A percentile compares a stretch with the other conserved stretches of the same genome.
These are phyloP conservation scores for Conus canariensis DNA, from an alignment of 2,888 invertebrate species.

Conservation along the genomic window DNA sequence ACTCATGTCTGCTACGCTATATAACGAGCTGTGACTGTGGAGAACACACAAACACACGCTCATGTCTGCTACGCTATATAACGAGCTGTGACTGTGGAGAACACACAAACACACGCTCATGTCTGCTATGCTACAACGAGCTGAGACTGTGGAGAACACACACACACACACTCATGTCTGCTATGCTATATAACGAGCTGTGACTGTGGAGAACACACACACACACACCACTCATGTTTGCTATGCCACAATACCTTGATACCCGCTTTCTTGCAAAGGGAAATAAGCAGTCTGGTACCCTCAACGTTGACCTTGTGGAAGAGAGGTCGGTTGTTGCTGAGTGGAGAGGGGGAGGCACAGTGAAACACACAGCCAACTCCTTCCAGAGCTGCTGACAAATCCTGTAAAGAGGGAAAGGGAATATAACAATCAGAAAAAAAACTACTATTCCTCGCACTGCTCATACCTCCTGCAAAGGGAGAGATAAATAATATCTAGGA, in stretches of 20 bases:
- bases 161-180: neutral
- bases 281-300: conserved; percentile 68
- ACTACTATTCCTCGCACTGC: too few relatives aligned
- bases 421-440: neutral
- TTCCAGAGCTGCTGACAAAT: conserved; percentile 61
- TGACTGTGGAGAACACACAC: neutral
- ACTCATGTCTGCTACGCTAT: neutral
- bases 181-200: neutral
- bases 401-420: conserved; percentile 52
- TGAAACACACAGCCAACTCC: conserved; percentile 69
- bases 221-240: neutral
- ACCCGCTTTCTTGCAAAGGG: conserved; percentile 62
- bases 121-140: neutral
- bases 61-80: too few relatives aligned
- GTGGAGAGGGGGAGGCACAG: conserved; percentile 71
- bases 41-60: too few relatives aligned
- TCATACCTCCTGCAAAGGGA: too few relatives aligned
- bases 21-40: too few relatives aligned
- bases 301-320: conserved; percentile 70
- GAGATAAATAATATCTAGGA: too few relatives aligned
- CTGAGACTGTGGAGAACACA: neutral
- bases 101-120: neutral
- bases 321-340: conserved; percentile 68
- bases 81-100: too few relatives aligned
- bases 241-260: conserved; percentile 61